These are phyloP conservation scores for Cricetomys ansorgei DNA, from an alignment of 2,113 vertebrate species.

Conservation along the genomic window DNA sequence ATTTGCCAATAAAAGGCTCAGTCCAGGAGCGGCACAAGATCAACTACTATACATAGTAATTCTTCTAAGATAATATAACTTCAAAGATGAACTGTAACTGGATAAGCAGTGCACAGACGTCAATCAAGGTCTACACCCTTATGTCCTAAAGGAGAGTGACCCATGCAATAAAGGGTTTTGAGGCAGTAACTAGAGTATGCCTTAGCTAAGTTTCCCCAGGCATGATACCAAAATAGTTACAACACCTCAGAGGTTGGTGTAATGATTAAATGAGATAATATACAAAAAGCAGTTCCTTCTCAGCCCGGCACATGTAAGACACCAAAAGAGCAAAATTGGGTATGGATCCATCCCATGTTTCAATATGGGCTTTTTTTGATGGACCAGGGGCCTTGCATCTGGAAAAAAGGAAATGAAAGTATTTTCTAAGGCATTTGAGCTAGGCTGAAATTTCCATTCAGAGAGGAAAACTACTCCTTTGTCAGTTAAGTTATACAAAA, in stretches of 20 bases:
- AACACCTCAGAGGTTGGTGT: background rate
- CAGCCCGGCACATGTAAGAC: background rate
- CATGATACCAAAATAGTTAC: background rate
- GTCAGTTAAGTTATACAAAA: conserved; percentile 75
- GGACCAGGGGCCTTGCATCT: conserved; percentile 28
- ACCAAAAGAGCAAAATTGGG: background rate
- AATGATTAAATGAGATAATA: background rate
- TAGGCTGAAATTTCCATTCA: conserved; percentile 67
- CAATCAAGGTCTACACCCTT: background rate
- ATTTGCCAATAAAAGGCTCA: background rate
- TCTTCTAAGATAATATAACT: background rate
- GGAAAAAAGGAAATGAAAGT: conserved; percentile 37
- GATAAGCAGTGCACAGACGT: background rate
- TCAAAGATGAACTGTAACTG: background rate
- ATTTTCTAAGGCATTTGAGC: conserved; percentile 61
- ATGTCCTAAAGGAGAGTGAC: background rate
- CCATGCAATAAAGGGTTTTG: background rate
- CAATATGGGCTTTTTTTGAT: background rate
- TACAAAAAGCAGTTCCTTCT: background rate
- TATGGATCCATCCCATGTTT: background rate
- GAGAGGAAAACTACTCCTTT: conserved; percentile 67
- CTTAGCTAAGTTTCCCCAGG: background rate
- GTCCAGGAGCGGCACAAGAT: background rate
- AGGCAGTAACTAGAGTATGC: background rate
- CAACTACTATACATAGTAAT: background rate